phyloP scores from a whole-genome alignment of 2,797 vertebrate genomes.

The Nyctalus aviator region DNA sequence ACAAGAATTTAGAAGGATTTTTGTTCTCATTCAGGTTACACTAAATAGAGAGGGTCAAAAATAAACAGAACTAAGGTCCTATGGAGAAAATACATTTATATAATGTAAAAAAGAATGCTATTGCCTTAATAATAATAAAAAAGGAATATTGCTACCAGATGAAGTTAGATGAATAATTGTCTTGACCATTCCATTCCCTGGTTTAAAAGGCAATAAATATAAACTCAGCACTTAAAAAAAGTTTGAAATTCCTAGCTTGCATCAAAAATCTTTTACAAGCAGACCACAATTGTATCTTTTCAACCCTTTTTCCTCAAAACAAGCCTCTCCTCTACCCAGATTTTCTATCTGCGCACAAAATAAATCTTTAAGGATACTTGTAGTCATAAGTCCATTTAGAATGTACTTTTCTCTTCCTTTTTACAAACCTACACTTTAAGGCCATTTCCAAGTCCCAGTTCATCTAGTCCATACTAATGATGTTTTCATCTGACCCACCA shows the following conservation, averaged over 20 bases:
- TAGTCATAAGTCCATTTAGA: not conserved
- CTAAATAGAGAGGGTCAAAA: not conserved
- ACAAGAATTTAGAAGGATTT: not conserved
- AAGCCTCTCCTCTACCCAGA: not conserved
- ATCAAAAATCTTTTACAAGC: not conserved
- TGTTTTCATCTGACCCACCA: not conserved
- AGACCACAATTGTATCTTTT: not conserved
- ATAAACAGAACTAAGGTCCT: not conserved
- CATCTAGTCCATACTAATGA: not conserved
- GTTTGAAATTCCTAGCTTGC: not conserved
- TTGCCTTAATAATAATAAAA: not conserved
- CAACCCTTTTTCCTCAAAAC: not conserved
- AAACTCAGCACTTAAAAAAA: constrained; percentile 11
- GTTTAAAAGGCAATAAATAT: not conserved
- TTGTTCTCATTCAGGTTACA: not conserved
- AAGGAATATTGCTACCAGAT: not conserved
- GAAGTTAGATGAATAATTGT: not conserved
- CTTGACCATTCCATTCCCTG: not conserved
- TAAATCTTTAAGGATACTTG: not conserved
- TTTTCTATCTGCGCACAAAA: not conserved
- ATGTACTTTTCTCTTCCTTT: constrained; percentile 4
- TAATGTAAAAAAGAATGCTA: not conserved
- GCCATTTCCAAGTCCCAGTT: not conserved
- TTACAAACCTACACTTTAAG: constrained; percentile 19
- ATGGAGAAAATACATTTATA: not conserved